Percentiles rank a stretch among this genome's conserved stretches.
These are phyloP conservation scores for Cephalopterus ornatus DNA, from an alignment of 2,113 vertebrate genomes.

Conservation along the genomic window DNA sequence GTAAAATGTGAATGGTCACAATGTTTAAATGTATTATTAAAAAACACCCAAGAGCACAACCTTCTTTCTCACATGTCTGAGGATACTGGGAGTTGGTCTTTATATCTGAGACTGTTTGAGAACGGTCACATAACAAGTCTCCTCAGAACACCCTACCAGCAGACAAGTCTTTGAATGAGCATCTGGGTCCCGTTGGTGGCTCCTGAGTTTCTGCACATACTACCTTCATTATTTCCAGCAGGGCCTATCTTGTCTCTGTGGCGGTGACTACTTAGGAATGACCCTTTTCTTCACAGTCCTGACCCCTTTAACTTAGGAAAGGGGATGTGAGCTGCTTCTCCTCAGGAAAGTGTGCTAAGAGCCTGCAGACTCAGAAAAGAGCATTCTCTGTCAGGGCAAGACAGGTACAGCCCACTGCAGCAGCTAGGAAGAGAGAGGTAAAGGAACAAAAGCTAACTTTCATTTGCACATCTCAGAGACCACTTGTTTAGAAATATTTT, in stretches of 20 bases:
- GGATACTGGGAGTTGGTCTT: not conserved
- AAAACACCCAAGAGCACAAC: not conserved
- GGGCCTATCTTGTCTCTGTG: not conserved
- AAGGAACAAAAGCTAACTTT: not conserved
- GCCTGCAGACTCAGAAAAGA: not conserved
- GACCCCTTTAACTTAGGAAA: not conserved
- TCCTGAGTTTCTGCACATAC: not conserved
- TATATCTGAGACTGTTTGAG: not conserved
- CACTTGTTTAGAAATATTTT: not conserved
- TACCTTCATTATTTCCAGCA: not conserved
- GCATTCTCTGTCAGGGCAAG: not conserved
- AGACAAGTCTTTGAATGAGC: not conserved
- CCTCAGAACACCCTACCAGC: not conserved
- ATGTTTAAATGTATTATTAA: not conserved
- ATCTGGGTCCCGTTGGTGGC: not conserved
- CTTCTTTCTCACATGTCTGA: not conserved
- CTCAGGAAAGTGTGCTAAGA: not conserved
- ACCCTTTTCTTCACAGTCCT: not conserved
- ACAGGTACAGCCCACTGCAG: not conserved
- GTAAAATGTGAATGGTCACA: not conserved
- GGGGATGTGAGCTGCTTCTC: not conserved
- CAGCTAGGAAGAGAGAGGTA: not conserved
- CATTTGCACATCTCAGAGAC: not conserved
- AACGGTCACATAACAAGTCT: not conserved
- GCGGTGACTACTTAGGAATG: accelerated